phyloP scores from a whole-genome alignment of 2,113 vertebrate species.

The Pelvicachromis taeniatus region DNA sequence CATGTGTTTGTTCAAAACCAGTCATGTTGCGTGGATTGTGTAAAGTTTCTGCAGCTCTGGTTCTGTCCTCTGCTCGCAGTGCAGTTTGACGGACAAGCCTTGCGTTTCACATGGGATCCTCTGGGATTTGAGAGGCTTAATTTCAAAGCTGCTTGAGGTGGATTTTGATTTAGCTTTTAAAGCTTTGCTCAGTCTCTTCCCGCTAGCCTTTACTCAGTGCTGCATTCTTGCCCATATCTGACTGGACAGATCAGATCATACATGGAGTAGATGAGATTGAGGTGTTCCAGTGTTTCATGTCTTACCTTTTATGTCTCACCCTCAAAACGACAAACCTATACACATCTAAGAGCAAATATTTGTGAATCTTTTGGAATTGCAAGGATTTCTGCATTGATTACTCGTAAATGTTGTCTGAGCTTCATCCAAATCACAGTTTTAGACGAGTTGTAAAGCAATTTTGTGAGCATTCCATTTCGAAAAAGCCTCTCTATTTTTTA shows the following conservation, averaged over 20 bases:
- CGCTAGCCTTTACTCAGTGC: neutral
- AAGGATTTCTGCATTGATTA: neutral
- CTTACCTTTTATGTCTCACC: neutral
- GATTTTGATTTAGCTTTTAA: constrained; percentile 51
- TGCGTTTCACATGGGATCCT: constrained; percentile 50
- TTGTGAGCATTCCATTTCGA: neutral
- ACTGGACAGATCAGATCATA: constrained; percentile 27
- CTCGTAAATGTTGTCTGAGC: neutral
- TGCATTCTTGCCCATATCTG: constrained; percentile 41
- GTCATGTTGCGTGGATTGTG: neutral
- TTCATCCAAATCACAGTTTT: neutral
- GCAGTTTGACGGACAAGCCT: constrained; percentile 25
- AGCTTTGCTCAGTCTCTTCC: constrained; percentile 48
- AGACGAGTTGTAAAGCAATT: neutral
- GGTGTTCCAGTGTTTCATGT: neutral
- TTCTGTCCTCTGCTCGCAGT: neutral
- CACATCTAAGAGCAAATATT: neutral
- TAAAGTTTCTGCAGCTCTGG: constrained; percentile 34
- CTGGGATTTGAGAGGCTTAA: constrained; percentile 52
- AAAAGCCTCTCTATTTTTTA: neutral
- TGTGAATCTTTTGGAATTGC: neutral
- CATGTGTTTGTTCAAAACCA: neutral
- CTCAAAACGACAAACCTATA: neutral
- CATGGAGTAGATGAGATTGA: constrained; percentile 4
- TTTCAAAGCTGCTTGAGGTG: constrained; percentile 57